Percentiles rank a stretch among this genome's conserved stretches.
Evolutionary conservation across 2,113 vertebrate species (phyloP).

Genomic region (Gopherus evgoodei): DNA sequence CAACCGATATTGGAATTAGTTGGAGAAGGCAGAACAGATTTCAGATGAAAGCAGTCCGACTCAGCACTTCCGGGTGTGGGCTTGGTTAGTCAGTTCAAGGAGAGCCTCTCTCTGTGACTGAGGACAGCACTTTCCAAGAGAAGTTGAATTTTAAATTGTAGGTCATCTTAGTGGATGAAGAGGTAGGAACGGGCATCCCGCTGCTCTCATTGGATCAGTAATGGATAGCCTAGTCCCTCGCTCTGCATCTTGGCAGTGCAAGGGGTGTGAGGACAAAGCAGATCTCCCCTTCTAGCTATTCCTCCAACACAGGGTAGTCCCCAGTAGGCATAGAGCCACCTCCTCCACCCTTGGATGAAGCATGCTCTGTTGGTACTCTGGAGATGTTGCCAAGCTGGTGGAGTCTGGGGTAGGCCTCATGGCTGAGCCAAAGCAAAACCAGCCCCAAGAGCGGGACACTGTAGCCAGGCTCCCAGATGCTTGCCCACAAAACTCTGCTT

Average conservation of each 20-base stretch:
- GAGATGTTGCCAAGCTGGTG: background rate
- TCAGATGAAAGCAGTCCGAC: background rate
- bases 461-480: background rate
- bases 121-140: background rate
- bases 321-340: background rate
- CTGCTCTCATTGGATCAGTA: background rate
- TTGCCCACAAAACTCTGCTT: background rate
- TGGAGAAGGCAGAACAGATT: conserved; percentile 29
- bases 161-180: background rate
- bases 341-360: background rate
- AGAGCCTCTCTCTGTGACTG: background rate
- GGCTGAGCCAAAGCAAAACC: background rate
- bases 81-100: background rate
- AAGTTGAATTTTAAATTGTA: background rate
- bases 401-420: background rate
- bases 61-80: conserved; percentile 17
- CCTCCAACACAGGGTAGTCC: background rate
- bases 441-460: background rate
- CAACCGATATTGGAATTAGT: conserved; percentile 57
- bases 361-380: background rate
- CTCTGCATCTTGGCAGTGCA: background rate
- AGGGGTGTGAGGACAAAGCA: background rate
- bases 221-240: background rate
- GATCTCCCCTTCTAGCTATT: background rate
- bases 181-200: background rate